These are phyloP conservation scores for Enteromius thamalakanensis DNA, from an alignment of 2,797 vertebrate genomes.

Conservation along the genomic window DNA sequence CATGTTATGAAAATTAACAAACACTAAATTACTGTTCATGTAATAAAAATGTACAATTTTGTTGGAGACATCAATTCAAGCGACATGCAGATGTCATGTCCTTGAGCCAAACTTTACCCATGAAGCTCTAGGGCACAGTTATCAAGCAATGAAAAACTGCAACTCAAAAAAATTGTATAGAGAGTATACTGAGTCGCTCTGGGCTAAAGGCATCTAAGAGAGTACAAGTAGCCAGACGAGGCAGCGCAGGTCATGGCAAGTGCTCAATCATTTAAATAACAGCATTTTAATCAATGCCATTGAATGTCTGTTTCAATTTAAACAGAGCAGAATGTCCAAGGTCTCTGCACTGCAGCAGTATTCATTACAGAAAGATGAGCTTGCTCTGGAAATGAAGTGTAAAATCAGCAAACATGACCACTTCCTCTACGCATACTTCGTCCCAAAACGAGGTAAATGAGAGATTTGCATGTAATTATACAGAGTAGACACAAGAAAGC, in stretches of 20 bases:
- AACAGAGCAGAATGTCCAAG: neutral
- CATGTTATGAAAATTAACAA: too few species aligned
- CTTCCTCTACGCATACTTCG: neutral
- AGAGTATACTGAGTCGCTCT: neutral
- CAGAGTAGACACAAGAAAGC: neutral
- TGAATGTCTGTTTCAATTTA: too few species aligned
- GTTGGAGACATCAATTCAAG: neutral
- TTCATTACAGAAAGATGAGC: neutral
- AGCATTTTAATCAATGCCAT: neutral
- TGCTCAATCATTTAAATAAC: neutral
- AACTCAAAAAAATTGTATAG: neutral
- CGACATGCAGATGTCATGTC: neutral
- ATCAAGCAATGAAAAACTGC: neutral
- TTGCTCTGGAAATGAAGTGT: neutral
- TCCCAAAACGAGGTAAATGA: neutral
- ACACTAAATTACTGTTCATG: too few species aligned
- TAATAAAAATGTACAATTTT: too few species aligned
- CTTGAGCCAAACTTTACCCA: neutral
- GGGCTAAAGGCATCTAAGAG: neutral
- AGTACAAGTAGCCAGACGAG: neutral
- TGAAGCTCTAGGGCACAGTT: constrained; percentile 3
- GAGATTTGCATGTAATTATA: constrained; percentile 42
- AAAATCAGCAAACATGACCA: neutral
- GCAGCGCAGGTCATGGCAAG: neutral
- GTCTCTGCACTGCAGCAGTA: neutral